Base-by-base conservation (phyloP, 2,113 vertebrate genomes). In the Dinomys branickii region DNA sequence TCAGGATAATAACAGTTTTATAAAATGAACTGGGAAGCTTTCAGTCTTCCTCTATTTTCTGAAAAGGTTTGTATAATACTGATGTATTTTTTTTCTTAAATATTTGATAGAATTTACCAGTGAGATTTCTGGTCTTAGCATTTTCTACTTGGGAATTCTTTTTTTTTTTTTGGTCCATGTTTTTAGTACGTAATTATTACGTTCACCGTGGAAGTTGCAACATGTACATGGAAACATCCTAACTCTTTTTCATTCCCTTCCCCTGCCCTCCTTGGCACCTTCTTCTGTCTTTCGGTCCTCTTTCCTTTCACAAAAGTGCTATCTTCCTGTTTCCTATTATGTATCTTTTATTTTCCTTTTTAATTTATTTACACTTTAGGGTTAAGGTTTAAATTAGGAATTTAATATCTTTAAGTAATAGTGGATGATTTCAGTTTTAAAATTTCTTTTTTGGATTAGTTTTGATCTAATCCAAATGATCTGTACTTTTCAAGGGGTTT, bases 341-440 rank as follows among this genome's bases (percentile, higher is more conserved):
- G 3, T 26, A 16, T 47, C 41, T 77, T 77, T 77, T 47, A 77
- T 16, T 47, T 77, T 77, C 24, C 24, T 77, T 24, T 77, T 77
- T 44, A 41, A n/a, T n/a, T 69, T n/a, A 69, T 77, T 77, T 77
- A 77, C 47, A 77, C 41, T 77, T 77, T 77, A 41, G 11, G 73
- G 1, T 77, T 77, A 47, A 20, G 41, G 85, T 96, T 92, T 63
- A 88, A 80, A 89, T 80, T 89, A 87, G 6, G 8, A 90, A 71
- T 71, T 59, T 61, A 83, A 8, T 85, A 22, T 59, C 22, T 75
- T 54, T 35, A 83, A 83, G 14, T 88, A n/a, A 50, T 47, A 50
- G 14, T 85, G 10, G 33, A 17, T 41, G 69, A 30, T 54, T 83
- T 41, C 88, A 77, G 28, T 33, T 96, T 86, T 63, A 10, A 54